Base-by-base conservation (phyloP, 1,140 invertebrate genomes). In the Zophobas atratus region DNA sequence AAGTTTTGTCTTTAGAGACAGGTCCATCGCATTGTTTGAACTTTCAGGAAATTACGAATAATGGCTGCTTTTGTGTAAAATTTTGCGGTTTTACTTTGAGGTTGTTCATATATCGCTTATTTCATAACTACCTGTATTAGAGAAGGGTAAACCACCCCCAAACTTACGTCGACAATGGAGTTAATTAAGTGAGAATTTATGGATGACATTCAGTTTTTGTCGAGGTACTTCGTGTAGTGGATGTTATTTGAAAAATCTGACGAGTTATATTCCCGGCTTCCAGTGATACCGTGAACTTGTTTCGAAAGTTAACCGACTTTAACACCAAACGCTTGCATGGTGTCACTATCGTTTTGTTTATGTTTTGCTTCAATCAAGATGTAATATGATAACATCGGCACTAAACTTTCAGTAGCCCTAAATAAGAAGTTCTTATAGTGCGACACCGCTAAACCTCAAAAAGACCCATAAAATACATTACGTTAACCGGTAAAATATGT, bases 301-400 rank as follows among this genome's bases (percentile, higher is more conserved):
- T 73, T 73, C 49, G 71, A 73, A 73, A 73, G 71, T 73, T 73
- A 73, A 73, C 71, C 71, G 55, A 73, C 71, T 73, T 73, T 67
- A 56, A 73, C 71, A 73, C 49, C 55, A 67, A 67, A 67, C 60
- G 39, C 60, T 67, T 67, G 60, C 60, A 73, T 56, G 55, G 71
- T 73, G 71, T 73, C 71, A 73, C 71, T 43, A 73, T 73, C 71
- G 55, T 73, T 73, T 73, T 73, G 71, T 73, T 73, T 73, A 73
- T 73, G 55, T 73, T 73, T 73, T 73, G 51, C 71, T 73, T 73
- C 71, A 73, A 73, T 73, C 49, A 73, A 73, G 71, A 73, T 73
- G 71, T 55, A 73, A 73, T 73, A 73, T 56, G 71, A 73, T 73
- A 73, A 73, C 71, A 73, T 73, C 71, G 55, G 55, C 8, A 55